Evolutionary conservation across 2,113 vertebrate genomes (phyloP).

Genomic region (Microtus oregoni): DNA sequence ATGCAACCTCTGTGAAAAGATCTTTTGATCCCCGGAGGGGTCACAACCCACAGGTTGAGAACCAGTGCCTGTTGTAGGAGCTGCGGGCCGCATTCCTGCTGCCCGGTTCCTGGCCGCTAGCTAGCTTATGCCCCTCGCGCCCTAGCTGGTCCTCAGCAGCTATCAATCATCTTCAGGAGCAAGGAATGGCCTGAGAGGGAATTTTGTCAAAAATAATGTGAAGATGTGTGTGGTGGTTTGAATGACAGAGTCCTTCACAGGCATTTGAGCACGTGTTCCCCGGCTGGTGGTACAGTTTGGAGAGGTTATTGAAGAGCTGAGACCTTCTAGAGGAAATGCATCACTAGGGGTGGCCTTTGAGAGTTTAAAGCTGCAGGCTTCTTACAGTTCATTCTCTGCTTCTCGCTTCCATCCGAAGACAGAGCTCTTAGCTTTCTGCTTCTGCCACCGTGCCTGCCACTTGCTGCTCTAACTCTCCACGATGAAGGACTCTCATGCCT

Average conservation of each 20-base stretch:
- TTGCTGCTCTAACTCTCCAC: background rate
- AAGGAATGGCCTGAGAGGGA: too few relatives aligned
- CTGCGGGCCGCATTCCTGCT: too few relatives aligned
- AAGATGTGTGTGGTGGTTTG: background rate
- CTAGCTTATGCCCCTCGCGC: too few relatives aligned
- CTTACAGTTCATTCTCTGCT: background rate
- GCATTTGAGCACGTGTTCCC: too few relatives aligned
- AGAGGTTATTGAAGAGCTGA: background rate
- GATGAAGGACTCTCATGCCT: background rate
- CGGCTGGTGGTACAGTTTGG: background rate
- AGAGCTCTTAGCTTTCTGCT: background rate
- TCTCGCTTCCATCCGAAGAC: background rate
- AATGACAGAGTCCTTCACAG: background rate
- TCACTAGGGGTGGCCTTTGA: background rate
- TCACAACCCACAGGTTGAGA: background rate
- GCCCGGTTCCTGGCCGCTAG: too few relatives aligned
- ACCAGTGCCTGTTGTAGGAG: background rate
- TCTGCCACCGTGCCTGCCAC: background rate
- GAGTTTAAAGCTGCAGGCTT: background rate
- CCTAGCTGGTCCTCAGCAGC: background rate
- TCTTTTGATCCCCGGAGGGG: background rate
- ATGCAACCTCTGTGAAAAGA: background rate
- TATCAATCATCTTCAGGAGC: background rate
- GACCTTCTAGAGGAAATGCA: background rate
- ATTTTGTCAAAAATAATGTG: background rate